These are phyloP conservation scores for Melanotaenia boesemani DNA, from an alignment of 2,797 vertebrate species.

Conservation along the genomic window DNA sequence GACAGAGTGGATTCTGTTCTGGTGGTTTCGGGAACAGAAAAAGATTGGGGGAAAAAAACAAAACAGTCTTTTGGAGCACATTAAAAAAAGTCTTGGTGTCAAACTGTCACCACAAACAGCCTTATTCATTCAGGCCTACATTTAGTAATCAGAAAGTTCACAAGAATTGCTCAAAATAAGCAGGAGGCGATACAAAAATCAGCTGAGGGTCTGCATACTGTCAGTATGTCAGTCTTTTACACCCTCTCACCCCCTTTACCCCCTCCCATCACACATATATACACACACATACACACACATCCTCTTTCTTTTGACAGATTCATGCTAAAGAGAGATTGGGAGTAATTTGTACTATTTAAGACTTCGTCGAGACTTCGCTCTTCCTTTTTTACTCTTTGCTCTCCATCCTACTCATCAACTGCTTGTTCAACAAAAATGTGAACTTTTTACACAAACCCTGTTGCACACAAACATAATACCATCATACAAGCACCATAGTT, in stretches of 20 bases:
- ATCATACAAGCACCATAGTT: background rate
- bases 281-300: conserved; percentile 25
- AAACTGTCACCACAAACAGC: background rate
- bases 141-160: background rate
- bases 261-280: no score
- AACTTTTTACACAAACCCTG: conserved; percentile 1
- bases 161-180: background rate
- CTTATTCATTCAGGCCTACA: background rate
- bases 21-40: background rate
- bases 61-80: background rate
- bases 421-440: conserved; percentile 13
- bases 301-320: conserved; percentile 62
- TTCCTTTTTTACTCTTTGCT: conserved; percentile 42
- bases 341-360: conserved; percentile 71
- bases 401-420: conserved; percentile 32
- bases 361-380: conserved; percentile 44
- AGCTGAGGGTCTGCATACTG: conserved; percentile 6
- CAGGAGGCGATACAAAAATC: background rate
- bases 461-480: background rate
- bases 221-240: conserved; percentile 21
- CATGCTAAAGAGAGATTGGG: conserved; percentile 54
- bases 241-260: background rate
- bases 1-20: conserved; percentile 4
- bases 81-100: background rate
- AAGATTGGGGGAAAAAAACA: background rate